A percentile compares a stretch with the other conserved stretches of the same genome.
phyloP scores from a whole-genome alignment of 2,113 vertebrate species.

The Gadus macrocephalus region DNA sequence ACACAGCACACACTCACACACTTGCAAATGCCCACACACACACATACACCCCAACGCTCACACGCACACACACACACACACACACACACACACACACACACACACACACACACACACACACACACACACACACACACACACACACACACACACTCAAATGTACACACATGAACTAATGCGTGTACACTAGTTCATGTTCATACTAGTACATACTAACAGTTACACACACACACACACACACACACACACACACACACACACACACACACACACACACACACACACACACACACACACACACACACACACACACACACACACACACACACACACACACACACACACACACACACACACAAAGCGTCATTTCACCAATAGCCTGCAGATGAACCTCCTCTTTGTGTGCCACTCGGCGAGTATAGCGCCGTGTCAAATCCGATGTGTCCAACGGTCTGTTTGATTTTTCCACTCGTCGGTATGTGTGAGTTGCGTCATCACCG shows the following conservation, averaged over 20 bases:
- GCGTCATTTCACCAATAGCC: slow-evolving; percentile 50
- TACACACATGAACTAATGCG: background rate
- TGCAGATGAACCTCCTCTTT: slow-evolving; percentile 30
- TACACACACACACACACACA: too few relatives aligned
- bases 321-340: slow-evolving; percentile 11
- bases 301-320: slow-evolving; percentile 1
- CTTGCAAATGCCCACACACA: too few relatives aligned
- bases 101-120: too few relatives aligned
- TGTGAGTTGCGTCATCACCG: slow-evolving; percentile 33
- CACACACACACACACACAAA: slow-evolving; percentile 18
- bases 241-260: background rate
- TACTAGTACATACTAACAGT: too few relatives aligned
- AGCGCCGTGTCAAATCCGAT: slow-evolving; percentile 55
- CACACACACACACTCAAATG: slow-evolving; percentile 1
- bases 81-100: too few relatives aligned
- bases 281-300: background rate
- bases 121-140: too few relatives aligned
- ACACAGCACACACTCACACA: too few relatives aligned
- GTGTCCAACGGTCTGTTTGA: slow-evolving; percentile 60
- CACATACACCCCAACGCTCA: too few relatives aligned
- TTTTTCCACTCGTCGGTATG: slow-evolving; percentile 63
- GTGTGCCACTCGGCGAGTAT: slow-evolving; percentile 28
- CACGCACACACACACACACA: too few relatives aligned
- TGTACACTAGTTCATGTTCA: too few relatives aligned
- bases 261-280: background rate